Conservation (phyloP, 2,797 vertebrate species). For the Rhodeus uyekii region DNA sequence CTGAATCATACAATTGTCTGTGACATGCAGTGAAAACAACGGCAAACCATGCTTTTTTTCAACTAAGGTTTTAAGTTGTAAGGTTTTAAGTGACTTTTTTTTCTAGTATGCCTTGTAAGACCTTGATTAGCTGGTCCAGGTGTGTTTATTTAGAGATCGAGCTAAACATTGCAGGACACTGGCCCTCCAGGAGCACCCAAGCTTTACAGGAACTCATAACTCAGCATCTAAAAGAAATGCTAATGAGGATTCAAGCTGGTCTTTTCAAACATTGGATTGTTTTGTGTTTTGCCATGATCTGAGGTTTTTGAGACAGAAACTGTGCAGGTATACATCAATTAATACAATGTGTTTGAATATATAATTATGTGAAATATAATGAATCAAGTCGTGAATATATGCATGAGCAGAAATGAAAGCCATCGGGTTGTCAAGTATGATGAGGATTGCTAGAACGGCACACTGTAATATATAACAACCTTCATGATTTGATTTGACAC, state of each 20-base stretch:
- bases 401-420: conserved; percentile 1
- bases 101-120: background rate
- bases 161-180: background rate
- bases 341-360: background rate
- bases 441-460: background rate
- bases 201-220: background rate
- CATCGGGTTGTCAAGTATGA: background rate
- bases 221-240: background rate
- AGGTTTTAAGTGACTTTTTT: no score
- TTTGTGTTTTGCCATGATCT: background rate
- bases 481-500: conserved; percentile 18
- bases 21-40: no score
- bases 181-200: background rate
- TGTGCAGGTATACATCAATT: background rate
- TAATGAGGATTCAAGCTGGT: background rate
- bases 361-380: background rate
- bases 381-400: conserved; percentile 21
- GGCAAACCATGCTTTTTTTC: no score
- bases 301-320: background rate
- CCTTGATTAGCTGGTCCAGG: background rate
- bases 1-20: no score
- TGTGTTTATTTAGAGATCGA: background rate
- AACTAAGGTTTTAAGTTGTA: no score
- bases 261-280: background rate
- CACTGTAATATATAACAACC: background rate